These are phyloP conservation scores for Leucophenga maculata DNA, from an alignment of 2,888 invertebrate genomes.

Conservation along the genomic window DNA sequence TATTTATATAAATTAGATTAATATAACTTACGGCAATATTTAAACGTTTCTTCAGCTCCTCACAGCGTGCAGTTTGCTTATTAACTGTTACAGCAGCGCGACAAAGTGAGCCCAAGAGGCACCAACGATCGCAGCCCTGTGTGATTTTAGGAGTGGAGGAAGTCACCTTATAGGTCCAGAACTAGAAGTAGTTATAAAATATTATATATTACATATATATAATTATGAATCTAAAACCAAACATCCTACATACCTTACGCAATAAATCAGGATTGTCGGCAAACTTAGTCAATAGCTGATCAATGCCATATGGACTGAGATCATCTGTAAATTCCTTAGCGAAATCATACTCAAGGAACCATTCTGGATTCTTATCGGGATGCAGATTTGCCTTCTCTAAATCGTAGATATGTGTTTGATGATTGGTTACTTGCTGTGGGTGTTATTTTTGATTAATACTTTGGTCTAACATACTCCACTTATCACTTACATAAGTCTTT, in stretches of 20 bases:
- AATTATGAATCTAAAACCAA: too few relatives aligned
- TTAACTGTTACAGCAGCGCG: conserved; percentile 59
- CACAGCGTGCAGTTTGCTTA: conserved; percentile 54
- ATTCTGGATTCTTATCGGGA: conserved; percentile 76
- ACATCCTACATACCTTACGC: conserved; percentile 61
- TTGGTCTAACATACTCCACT: neutral
- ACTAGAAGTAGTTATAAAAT: conserved; percentile 46
- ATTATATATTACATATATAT: neutral
- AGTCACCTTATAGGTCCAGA: conserved; percentile 59
- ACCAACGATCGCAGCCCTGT: conserved; percentile 58
- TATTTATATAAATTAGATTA: neutral
- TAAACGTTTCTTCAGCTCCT: conserved; percentile 50
- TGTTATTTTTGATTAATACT: neutral
- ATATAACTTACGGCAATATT: conserved; percentile 54
- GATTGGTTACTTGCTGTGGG: conserved; percentile 77
- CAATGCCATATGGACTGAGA: conserved; percentile 77
- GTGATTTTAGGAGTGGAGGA: conserved; percentile 57
- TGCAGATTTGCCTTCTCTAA: conserved; percentile 80
- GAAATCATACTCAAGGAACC: conserved; percentile 84
- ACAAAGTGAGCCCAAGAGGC: conserved; percentile 58
- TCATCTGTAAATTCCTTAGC: conserved; percentile 79
- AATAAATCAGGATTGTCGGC: conserved; percentile 61
- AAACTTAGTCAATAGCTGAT: conserved; percentile 76
- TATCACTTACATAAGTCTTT: conserved; percentile 73
- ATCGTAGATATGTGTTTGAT: conserved; percentile 82